A percentile compares a stretch with the other conserved stretches of the same genome.
phyloP scores from a whole-genome alignment of 2,888 invertebrate genomes.

The Acanthosoma haemorrhoidale region DNA sequence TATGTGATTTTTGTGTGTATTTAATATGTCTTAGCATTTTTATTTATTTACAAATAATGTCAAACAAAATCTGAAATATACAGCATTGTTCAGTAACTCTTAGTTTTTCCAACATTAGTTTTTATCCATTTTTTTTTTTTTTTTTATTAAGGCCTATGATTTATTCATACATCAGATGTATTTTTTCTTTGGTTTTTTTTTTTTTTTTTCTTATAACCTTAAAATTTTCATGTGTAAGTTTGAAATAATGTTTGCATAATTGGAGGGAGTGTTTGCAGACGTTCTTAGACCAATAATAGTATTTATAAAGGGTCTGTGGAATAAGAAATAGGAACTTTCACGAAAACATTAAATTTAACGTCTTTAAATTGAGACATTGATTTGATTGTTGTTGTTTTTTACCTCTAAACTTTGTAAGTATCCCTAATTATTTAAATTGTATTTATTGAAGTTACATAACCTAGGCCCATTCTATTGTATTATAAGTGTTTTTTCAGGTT shows the following conservation, averaged over 20 bases:
- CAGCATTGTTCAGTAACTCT: constrained; percentile 7
- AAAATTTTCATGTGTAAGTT: neutral
- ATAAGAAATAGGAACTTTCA: too few species aligned
- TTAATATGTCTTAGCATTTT: constrained; percentile 12
- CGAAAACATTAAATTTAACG: neutral
- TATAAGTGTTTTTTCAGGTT: constrained; percentile 12
- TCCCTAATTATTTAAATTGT: neutral
- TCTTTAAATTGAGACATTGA: neutral
- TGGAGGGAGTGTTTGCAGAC: neutral
- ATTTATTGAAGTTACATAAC: constrained; percentile 8
- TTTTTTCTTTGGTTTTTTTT: neutral
- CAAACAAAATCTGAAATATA: constrained; percentile 7
- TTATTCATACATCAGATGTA: neutral
- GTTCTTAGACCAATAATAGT: too few species aligned
- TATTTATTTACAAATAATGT: constrained; percentile 10
- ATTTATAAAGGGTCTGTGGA: too few species aligned
- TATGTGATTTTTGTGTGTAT: constrained; percentile 10
- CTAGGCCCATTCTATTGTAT: constrained; percentile 10
- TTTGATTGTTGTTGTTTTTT: neutral
- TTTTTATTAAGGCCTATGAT: neutral
- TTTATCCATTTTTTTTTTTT: constrained; percentile 3
- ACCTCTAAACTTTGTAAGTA: neutral
- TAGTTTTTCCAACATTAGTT: constrained; percentile 1
- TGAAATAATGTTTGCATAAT: neutral
- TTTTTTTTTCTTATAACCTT: neutral